A percentile compares a stretch with the other conserved stretches of the same genome.
phyloP scores from a whole-genome alignment of 2,113 vertebrate genomes.

The Dicaeum eximium region DNA sequence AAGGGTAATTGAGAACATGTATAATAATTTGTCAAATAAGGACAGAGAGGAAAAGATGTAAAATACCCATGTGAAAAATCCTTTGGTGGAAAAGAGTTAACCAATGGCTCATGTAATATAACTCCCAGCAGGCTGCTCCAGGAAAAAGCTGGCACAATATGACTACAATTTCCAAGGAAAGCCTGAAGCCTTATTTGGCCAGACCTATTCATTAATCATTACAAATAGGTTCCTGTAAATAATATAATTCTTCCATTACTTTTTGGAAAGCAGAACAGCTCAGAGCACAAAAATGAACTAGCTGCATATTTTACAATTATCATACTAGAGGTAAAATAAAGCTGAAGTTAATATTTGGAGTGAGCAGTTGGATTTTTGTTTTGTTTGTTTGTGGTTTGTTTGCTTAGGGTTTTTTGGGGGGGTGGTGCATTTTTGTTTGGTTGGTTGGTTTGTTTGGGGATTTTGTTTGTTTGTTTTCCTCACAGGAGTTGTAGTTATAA shows the following conservation, averaged over 20 bases:
- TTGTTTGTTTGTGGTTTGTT: neutral
- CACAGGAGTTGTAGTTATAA: neutral
- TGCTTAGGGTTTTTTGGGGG: rapidly evolving
- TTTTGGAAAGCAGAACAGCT: neutral
- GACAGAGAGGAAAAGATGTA: neutral
- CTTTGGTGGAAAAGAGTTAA: neutral
- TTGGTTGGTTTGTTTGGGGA: neutral
- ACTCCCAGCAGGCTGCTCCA: neutral
- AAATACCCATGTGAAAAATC: neutral
- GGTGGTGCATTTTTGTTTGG: neutral
- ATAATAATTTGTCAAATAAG: neutral
- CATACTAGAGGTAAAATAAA: neutral
- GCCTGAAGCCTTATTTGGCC: neutral
- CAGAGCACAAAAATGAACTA: neutral
- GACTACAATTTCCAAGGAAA: neutral
- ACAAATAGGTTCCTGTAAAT: conserved; percentile 5
- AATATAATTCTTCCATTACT: neutral
- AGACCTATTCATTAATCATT: neutral
- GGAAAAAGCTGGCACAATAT: neutral
- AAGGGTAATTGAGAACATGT: neutral
- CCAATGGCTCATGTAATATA: neutral
- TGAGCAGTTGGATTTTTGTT: neutral
- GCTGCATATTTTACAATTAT: neutral
- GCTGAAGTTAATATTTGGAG: neutral
- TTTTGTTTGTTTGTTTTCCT: neutral